Evolutionary conservation across 2,113 vertebrate genomes (phyloP).

Genomic region (Xenopus laevis): DNA sequence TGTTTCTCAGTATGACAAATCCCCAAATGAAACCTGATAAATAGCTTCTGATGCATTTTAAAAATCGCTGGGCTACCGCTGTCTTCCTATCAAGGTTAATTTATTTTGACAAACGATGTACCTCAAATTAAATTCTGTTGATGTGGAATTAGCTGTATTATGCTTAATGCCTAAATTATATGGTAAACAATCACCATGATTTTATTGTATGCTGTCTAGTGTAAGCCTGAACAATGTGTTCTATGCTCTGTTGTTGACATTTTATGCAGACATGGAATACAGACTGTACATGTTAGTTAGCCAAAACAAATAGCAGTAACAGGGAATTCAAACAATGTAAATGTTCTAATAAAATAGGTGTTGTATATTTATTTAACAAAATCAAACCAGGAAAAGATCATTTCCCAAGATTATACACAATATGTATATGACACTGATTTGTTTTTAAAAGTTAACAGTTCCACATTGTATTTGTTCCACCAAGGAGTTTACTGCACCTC

Average conservation of each 20-base stretch:
- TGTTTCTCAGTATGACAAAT: background rate
- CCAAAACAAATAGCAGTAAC: background rate
- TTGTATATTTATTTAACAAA: too few species aligned
- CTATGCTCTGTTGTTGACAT: background rate
- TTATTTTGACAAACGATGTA: slow-evolving; percentile 6
- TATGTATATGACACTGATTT: too few species aligned
- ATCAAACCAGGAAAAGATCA: too few species aligned
- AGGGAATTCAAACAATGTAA: background rate
- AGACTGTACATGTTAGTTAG: background rate
- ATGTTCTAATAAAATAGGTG: background rate
- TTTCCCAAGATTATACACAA: too few species aligned
- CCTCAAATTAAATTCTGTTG: background rate
- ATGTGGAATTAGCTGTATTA: background rate
- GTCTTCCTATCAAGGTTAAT: rapidly evolving
- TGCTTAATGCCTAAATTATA: slow-evolving; percentile 1
- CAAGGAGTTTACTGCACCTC: too few species aligned
- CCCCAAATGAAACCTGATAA: slow-evolving; percentile 28
- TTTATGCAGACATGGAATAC: background rate
- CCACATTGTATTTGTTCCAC: too few species aligned
- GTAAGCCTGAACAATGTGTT: background rate
- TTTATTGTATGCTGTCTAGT: background rate
- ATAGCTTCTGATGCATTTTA: background rate
- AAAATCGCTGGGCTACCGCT: background rate
- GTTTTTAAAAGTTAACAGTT: too few species aligned
- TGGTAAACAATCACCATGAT: background rate